Evolutionary conservation across 1,140 invertebrate species (phyloP).

Genomic region (Vanessa tameamea): DNA sequence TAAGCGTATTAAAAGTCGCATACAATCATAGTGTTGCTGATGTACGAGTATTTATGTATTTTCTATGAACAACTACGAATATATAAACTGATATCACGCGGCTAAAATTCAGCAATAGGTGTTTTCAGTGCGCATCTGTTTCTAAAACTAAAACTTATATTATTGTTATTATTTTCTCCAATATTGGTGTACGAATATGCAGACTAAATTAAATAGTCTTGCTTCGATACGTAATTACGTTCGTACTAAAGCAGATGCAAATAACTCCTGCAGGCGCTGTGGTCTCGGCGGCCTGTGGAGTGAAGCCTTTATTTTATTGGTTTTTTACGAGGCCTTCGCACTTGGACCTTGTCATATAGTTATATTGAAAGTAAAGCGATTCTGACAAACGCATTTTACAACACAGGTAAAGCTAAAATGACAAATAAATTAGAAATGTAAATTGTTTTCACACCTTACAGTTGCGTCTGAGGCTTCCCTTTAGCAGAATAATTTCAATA

Average conservation of each 20-base stretch:
- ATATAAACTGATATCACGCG: too few species aligned
- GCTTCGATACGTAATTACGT: neutral
- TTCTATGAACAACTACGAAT: too few species aligned
- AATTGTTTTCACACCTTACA: too few species aligned
- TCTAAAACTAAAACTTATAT: too few species aligned
- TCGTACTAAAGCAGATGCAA: constrained; percentile 15
- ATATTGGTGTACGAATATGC: neutral
- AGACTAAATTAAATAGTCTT: neutral
- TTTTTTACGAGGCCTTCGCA: constrained; percentile 62
- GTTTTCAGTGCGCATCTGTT: too few species aligned
- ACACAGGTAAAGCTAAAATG: neutral
- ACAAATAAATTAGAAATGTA: neutral
- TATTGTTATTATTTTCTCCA: neutral
- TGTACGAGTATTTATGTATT: too few species aligned
- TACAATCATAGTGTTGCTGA: neutral
- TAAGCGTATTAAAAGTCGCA: neutral
- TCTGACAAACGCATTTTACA: constrained; percentile 24
- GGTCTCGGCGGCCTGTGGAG: constrained; percentile 50
- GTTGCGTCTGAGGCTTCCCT: too few species aligned
- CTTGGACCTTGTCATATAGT: constrained; percentile 41
- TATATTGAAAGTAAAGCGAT: constrained; percentile 32
- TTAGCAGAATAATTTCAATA: too few species aligned
- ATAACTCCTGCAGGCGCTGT: constrained; percentile 45
- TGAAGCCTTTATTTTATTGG: constrained; percentile 64
- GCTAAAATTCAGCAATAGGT: too few species aligned